Conservation (phyloP, 2,113 vertebrate species). For the Oostethus manadensis region DNA sequence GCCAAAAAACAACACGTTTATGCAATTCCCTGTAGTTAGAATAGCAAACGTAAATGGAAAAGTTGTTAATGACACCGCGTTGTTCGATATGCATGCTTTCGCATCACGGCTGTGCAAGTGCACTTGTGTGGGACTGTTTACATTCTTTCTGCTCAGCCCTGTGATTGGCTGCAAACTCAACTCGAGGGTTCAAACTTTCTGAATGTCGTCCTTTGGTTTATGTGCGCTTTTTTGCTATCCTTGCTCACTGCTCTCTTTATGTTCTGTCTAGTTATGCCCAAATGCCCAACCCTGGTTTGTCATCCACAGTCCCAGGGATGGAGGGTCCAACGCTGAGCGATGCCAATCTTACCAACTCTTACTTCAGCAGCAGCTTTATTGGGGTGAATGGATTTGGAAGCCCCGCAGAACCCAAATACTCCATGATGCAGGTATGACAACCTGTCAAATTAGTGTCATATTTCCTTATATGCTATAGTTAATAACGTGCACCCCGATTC, state of each 20-base stretch:
- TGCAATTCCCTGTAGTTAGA: not conserved
- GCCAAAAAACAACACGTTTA: not conserved
- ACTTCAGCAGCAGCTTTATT: constrained; percentile 99
- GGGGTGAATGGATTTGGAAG: constrained; percentile 98
- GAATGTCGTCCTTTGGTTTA: not conserved
- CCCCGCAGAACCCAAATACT: constrained; percentile 92
- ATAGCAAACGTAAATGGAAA: not conserved
- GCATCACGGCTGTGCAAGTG: not conserved
- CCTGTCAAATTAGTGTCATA: too few species aligned
- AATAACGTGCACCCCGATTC: too few species aligned
- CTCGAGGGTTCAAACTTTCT: not conserved
- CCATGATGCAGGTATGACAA: constrained; percentile 92
- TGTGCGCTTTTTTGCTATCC: not conserved
- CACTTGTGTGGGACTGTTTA: constrained; percentile 26
- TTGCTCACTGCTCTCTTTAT: not conserved
- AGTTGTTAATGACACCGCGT: not conserved
- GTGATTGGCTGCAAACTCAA: constrained; percentile 21
- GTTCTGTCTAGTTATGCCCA: not conserved
- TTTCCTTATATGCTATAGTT: too few species aligned
- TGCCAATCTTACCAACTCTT: constrained; percentile 93
- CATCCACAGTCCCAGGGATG: constrained; percentile 85
- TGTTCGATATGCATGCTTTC: not conserved
- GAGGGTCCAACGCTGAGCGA: constrained; percentile 86
- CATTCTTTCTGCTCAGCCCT: constrained; percentile 30
- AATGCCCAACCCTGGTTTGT: constrained; percentile 16